Evolutionary conservation across 2,888 invertebrate genomes (phyloP).

Genomic region (Philaethria dido): DNA sequence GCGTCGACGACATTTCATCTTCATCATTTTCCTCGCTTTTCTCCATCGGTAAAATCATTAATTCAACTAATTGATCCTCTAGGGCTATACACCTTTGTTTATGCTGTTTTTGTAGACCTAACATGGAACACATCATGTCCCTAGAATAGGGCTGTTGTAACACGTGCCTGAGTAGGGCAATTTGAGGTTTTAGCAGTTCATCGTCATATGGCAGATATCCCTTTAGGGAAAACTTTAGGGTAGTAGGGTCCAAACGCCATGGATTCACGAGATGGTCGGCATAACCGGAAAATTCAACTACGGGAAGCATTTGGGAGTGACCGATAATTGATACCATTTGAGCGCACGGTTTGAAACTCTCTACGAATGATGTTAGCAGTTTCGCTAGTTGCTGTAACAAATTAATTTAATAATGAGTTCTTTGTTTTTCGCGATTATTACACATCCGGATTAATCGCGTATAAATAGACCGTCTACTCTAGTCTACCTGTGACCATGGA

Average conservation of each 20-base stretch:
- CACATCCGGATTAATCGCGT: too few relatives aligned
- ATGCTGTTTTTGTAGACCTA: slow-evolving; percentile 96
- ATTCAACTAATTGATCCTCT: slow-evolving; percentile 96
- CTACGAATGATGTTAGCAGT: slow-evolving; percentile 93
- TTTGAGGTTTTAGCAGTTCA: slow-evolving; percentile 94
- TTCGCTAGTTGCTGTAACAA: slow-evolving; percentile 90
- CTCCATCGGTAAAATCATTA: slow-evolving; percentile 96
- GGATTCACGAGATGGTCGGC: slow-evolving; percentile 95
- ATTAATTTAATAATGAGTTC: background rate
- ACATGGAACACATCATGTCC: slow-evolving; percentile 98
- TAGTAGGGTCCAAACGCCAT: slow-evolving; percentile 95
- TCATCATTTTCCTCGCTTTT: slow-evolving; percentile 89
- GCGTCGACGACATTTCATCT: slow-evolving; percentile 86
- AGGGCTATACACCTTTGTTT: slow-evolving; percentile 94
- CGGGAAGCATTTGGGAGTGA: slow-evolving; percentile 95
- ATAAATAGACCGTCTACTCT: too few relatives aligned
- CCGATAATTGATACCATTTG: slow-evolving; percentile 98
- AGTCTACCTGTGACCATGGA: too few relatives aligned
- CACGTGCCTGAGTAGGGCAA: slow-evolving; percentile 93
- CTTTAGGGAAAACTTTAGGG: slow-evolving; percentile 86
- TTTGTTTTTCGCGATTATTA: too few relatives aligned
- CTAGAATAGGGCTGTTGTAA: slow-evolving; percentile 97
- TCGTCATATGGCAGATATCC: slow-evolving; percentile 94
- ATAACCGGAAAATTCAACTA: slow-evolving; percentile 96
- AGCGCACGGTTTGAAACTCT: slow-evolving; percentile 96